phyloP scores from a whole-genome alignment of 1,140 invertebrate species.

The Macrobrachium nipponense region DNA sequence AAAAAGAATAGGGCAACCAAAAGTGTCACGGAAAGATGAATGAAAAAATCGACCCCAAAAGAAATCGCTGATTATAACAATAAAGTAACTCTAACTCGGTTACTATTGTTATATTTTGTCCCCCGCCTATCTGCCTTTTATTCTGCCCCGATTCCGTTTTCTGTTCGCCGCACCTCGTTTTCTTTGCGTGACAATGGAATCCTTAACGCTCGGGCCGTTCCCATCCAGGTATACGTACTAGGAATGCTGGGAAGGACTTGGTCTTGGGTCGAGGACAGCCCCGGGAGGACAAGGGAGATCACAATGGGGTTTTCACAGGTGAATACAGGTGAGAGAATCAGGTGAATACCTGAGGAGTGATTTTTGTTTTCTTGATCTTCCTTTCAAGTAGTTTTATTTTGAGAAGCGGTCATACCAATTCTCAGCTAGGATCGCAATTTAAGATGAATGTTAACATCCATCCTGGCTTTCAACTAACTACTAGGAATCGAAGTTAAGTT shows the following conservation, averaged over 20 bases:
- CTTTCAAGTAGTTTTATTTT: too few relatives aligned
- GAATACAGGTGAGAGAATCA: conserved; percentile 29
- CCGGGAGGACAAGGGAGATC: not conserved
- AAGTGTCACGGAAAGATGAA: too few relatives aligned
- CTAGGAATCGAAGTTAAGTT: too few relatives aligned
- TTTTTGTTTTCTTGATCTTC: too few relatives aligned
- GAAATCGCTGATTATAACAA: too few relatives aligned
- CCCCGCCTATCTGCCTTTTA: not conserved
- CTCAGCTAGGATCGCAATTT: too few relatives aligned
- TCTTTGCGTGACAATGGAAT: conserved; percentile 16
- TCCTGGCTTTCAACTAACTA: too few relatives aligned
- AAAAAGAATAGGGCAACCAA: too few relatives aligned
- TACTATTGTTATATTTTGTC: not conserved
- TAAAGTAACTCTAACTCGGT: too few relatives aligned
- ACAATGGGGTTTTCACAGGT: conserved; percentile 1
- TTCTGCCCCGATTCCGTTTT: conserved; percentile 29
- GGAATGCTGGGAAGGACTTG: not conserved
- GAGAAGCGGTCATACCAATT: too few relatives aligned
- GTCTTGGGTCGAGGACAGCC: not conserved
- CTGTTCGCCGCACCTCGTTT: conserved; percentile 24
- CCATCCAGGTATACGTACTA: conserved; percentile 5
- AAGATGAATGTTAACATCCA: too few relatives aligned
- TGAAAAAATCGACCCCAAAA: too few relatives aligned
- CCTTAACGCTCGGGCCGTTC: conserved; percentile 24
- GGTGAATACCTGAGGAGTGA: not conserved